A percentile compares a stretch with the other conserved stretches of the same genome.
phyloP scores from a whole-genome alignment of 2,888 invertebrate genomes.

The Caenorhabditis panamensis region DNA sequence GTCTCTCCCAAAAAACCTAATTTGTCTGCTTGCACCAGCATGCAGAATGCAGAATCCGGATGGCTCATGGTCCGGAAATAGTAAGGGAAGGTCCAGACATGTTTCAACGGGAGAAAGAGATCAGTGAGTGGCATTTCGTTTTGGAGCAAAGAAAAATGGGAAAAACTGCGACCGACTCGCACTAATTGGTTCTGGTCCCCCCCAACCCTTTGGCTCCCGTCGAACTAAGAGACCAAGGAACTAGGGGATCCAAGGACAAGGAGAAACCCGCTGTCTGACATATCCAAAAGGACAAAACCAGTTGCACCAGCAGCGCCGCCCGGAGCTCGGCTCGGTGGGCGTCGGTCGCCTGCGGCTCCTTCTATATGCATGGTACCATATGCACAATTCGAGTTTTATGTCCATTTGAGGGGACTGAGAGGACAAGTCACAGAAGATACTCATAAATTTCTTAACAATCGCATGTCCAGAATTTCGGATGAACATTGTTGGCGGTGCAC shows the following conservation, averaged over 20 bases:
- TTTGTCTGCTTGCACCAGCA: constrained; percentile 55
- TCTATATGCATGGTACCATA: constrained; percentile 63
- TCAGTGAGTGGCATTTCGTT: neutral
- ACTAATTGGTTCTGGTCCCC: constrained; percentile 51
- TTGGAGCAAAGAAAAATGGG: constrained; percentile 9
- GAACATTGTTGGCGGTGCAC: constrained; percentile 51
- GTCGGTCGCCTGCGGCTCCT: constrained; percentile 51
- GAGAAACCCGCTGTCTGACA: constrained; percentile 12
- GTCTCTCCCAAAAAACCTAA: constrained; percentile 43
- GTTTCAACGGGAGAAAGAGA: too few relatives aligned
- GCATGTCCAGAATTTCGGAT: constrained; percentile 63
- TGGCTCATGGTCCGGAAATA: constrained; percentile 37
- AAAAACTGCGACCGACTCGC: constrained; percentile 29
- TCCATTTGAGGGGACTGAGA: constrained; percentile 38
- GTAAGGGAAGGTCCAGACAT: constrained; percentile 11
- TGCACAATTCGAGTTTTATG: constrained; percentile 63
- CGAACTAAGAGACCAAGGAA: too few relatives aligned
- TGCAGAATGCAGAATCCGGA: constrained; percentile 36
- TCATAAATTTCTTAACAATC: constrained; percentile 68
- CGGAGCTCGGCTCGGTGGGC: constrained; percentile 33
- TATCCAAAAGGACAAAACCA: constrained; percentile 36
- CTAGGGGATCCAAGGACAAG: too few relatives aligned
- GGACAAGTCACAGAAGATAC: constrained; percentile 62
- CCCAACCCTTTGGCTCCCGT: too few relatives aligned
- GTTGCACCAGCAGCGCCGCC: neutral